phyloP scores from a whole-genome alignment of 2,888 invertebrate species.

The Yponomeuta sedellus region DNA sequence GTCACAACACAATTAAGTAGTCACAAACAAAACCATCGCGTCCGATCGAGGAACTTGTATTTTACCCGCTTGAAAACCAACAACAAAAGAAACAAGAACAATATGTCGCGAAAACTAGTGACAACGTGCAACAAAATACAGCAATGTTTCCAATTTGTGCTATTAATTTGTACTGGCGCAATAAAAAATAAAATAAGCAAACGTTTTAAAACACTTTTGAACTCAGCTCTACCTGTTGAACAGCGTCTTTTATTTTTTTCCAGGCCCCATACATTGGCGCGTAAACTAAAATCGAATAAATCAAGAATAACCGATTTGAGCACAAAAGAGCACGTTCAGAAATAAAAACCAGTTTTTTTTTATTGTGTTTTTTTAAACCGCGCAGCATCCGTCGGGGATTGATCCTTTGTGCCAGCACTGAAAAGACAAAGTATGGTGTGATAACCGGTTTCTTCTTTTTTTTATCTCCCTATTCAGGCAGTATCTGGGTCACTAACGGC shows the following conservation, averaged over 20 bases:
- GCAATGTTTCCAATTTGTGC: neutral
- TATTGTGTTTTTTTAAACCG: slow-evolving; percentile 33
- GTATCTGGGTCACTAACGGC: slow-evolving; percentile 68
- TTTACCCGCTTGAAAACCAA: neutral
- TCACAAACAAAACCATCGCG: neutral
- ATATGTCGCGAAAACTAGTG: neutral
- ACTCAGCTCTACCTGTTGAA: slow-evolving; percentile 64
- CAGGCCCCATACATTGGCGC: slow-evolving; percentile 40
- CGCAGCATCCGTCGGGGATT: slow-evolving; percentile 71
- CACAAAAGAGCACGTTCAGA: slow-evolving; percentile 67
- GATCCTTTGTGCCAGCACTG: slow-evolving; percentile 50
- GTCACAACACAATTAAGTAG: too few species aligned
- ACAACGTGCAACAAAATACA: neutral
- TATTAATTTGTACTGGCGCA: neutral
- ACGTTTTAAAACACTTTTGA: slow-evolving; percentile 31
- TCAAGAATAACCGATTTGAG: slow-evolving; percentile 70
- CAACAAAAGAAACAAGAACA: neutral
- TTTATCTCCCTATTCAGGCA: slow-evolving; percentile 29
- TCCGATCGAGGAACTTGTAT: neutral
- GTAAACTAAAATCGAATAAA: slow-evolving; percentile 72
- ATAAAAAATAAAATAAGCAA: neutral
- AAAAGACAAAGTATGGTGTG: slow-evolving; percentile 53
- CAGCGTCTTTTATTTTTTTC: slow-evolving; percentile 50
- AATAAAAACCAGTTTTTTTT: slow-evolving; percentile 60
- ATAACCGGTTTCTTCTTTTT: slow-evolving; percentile 57